Evolutionary conservation across 35 echinoderm and acorn worm species (phyloP).

Genomic region (Heliocidaris erythrogramma): DNA sequence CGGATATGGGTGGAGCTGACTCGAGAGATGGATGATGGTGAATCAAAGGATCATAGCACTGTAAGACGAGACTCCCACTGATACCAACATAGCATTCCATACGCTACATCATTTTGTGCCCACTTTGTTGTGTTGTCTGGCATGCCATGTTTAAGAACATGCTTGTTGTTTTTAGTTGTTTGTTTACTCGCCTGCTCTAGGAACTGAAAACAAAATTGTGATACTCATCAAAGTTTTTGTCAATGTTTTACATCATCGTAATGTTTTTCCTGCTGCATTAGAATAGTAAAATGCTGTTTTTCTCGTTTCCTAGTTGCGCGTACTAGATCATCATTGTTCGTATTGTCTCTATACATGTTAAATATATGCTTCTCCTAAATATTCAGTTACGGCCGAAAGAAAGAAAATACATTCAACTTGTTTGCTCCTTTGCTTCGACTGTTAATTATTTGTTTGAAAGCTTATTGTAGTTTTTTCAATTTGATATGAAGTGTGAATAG

Average conservation of each 20-base stretch:
- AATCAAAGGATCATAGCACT: not conserved
- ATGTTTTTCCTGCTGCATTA: too few relatives aligned
- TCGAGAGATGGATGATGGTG: not conserved
- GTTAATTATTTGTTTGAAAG: too few relatives aligned
- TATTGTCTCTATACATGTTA: too few relatives aligned
- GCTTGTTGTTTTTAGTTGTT: not conserved
- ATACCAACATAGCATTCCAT: not conserved
- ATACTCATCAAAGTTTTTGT: too few relatives aligned
- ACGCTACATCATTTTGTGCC: not conserved
- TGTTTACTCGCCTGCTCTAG: not conserved
- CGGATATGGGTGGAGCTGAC: not conserved
- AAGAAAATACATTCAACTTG: too few relatives aligned
- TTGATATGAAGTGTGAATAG: not conserved
- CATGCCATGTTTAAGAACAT: not conserved
- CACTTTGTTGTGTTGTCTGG: not conserved
- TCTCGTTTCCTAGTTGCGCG: too few relatives aligned
- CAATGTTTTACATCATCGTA: too few relatives aligned
- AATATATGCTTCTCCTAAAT: too few relatives aligned
- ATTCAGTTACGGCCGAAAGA: too few relatives aligned
- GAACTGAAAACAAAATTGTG: not conserved
- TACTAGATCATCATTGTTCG: too few relatives aligned
- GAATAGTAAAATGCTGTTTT: too few relatives aligned
- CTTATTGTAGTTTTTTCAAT: not conserved
- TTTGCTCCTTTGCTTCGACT: too few relatives aligned
- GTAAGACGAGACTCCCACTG: not conserved